phyloP scores from a whole-genome alignment of 2,797 vertebrate species.

The Coracias cyanogaster region DNA sequence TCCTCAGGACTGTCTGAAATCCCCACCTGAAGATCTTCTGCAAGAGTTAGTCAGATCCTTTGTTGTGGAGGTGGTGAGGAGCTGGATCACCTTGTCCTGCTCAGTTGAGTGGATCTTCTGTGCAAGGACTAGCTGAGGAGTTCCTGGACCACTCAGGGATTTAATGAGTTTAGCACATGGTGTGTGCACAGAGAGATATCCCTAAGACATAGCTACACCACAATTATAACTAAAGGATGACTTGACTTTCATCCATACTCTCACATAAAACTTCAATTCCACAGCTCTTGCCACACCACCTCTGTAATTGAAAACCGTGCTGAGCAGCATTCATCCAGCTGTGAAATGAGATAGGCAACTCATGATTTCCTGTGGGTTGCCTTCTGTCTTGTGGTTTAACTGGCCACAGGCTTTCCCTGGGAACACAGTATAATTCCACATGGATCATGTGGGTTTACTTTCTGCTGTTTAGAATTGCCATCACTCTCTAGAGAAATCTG shows the following conservation, averaged over 20 bases:
- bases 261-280: neutral
- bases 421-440: neutral
- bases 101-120: neutral
- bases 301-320: slow-evolving; percentile 14
- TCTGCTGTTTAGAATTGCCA: neutral
- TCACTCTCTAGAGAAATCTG: neutral
- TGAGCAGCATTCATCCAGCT: neutral
- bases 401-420: neutral
- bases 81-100: neutral
- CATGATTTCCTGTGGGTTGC: neutral
- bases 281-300: neutral
- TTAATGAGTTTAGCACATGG: neutral
- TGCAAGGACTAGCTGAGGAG: neutral
- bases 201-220: neutral
- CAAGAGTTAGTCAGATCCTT: neutral
- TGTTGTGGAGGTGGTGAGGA: neutral
- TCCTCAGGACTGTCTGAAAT: neutral
- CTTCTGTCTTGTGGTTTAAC: neutral
- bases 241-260: neutral
- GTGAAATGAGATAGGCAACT: neutral
- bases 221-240: neutral
- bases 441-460: neutral
- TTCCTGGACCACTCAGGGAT: neutral
- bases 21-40: neutral
- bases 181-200: neutral